Conservation (phyloP, 2,888 invertebrate species). For the Eristalis arbustorum region DNA sequence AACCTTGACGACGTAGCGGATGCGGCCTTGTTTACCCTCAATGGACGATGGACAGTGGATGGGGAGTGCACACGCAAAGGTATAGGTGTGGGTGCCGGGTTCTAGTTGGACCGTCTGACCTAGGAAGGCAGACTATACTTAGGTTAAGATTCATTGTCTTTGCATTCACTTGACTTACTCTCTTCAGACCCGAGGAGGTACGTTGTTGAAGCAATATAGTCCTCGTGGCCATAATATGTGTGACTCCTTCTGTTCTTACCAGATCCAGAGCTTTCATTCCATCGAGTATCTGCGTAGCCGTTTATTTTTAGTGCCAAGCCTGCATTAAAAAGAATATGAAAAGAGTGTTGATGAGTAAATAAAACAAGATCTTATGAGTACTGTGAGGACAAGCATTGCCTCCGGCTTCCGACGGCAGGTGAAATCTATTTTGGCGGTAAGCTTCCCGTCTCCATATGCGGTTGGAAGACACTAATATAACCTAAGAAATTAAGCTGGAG, state of each 20-base stretch:
- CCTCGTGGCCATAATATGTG: slow-evolving; percentile 72
- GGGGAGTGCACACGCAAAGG: slow-evolving; percentile 81
- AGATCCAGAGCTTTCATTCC: slow-evolving; percentile 68
- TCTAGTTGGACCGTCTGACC: slow-evolving; percentile 75
- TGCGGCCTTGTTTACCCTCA: slow-evolving; percentile 81
- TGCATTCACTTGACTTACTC: slow-evolving; percentile 75
- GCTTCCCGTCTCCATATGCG: too few species aligned
- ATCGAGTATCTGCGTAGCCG: slow-evolving; percentile 75
- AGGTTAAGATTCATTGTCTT: not conserved
- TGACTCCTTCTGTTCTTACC: not conserved
- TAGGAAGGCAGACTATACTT: slow-evolving; percentile 18
- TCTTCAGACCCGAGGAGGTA: slow-evolving; percentile 81
- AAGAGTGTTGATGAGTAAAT: too few species aligned
- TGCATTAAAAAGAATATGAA: not conserved
- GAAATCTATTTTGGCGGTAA: too few species aligned
- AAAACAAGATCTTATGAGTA: too few species aligned
- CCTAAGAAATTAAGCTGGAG: too few species aligned
- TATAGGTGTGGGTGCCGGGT: slow-evolving; percentile 81
- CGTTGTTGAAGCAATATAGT: slow-evolving; percentile 80
- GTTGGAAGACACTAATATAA: too few species aligned
- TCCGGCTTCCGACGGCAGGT: too few species aligned
- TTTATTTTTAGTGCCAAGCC: slow-evolving; percentile 71
- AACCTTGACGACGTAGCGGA: slow-evolving; percentile 84
- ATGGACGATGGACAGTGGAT: slow-evolving; percentile 81
- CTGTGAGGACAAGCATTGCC: too few species aligned